Percentiles rank a stretch among this genome's conserved stretches.
These are phyloP conservation scores for Zygogramma bicolorata DNA, from an alignment of 2,888 invertebrate species.

Conservation along the genomic window DNA sequence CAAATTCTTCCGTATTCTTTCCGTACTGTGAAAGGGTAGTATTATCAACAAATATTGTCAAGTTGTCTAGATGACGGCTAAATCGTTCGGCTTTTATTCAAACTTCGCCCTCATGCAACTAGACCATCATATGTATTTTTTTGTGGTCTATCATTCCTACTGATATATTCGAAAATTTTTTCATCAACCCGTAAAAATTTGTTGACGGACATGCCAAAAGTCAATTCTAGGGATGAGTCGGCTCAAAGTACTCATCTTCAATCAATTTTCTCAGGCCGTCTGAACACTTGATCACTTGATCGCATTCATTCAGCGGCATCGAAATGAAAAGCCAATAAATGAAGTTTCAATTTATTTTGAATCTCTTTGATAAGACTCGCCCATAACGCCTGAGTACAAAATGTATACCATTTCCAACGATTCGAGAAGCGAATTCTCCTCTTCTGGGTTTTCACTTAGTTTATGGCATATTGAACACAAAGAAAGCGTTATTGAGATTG, in stretches of 20 bases:
- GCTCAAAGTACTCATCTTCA: neutral
- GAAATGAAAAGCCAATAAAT: neutral
- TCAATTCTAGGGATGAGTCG: too few species aligned
- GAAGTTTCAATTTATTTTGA: neutral
- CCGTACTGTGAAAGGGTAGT: too few species aligned
- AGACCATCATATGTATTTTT: too few species aligned
- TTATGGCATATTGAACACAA: constrained; percentile 15
- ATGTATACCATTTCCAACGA: constrained; percentile 13
- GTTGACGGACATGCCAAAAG: too few species aligned
- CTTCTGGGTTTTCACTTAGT: constrained; percentile 23
- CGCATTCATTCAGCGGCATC: neutral
- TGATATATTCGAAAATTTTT: too few species aligned
- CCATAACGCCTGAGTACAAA: constrained; percentile 8
- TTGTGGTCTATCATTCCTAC: too few species aligned
- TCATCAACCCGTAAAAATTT: too few species aligned
- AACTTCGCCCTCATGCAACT: too few species aligned
- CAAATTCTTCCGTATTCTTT: too few species aligned
- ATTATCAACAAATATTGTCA: too few species aligned
- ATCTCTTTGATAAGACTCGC: neutral
- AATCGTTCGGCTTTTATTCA: too few species aligned
- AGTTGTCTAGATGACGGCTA: too few species aligned
- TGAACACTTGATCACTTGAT: neutral
- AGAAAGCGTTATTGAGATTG: constrained; percentile 6
- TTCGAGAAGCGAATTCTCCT: constrained; percentile 26
- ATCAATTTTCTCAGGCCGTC: neutral